Base-by-base conservation (phyloP, 2,113 vertebrate genomes). In the Menura novaehollandiae region DNA sequence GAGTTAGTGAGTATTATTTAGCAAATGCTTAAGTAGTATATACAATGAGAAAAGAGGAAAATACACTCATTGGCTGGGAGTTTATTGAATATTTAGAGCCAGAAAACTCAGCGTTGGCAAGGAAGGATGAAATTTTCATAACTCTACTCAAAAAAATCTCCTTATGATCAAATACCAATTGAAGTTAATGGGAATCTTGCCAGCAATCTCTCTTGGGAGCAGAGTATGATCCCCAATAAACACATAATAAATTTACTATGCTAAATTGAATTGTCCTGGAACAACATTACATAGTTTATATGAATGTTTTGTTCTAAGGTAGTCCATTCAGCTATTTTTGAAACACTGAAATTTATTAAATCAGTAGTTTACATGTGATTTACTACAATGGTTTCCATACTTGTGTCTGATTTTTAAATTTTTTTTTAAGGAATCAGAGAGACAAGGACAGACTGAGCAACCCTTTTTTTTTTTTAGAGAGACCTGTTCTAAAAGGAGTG, bases 21-120 rank as follows among this genome's bases (percentile, higher is more conserved):
- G 51, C 13, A 88, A 85, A 95, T 56, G 20, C 27, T 78, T 59
- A 51, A 59, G 14, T 46, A 76, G 30, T 85, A 68, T 82, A 93
- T 80, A 91, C 55, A 96, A 81, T 86, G 76, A 93, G 67, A 51
- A 91, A 89, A 84, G 59, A 75, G 26, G 37, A 89, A 95, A 94
- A 94, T 59, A 12, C 8, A 69, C 13, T 85, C 6, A 44, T 60
- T 86, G 79, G 32, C 44, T 5, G 3, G 12, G 27, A 93, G 33
- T 62, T 94, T 74, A 60, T 68, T 56, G 83, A 82, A 30, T 91
- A 85, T 55, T 68, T 87, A 84, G 22, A 92, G 44, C 69, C 73
- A 92, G 80, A 97, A 73, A 89, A 78, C 19, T 68, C 33, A n/a
- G 22, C 64, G 28, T 35, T 93, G 89, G 73, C 28, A 15, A 63